A percentile compares a stretch with the other conserved stretches of the same genome.
phyloP scores from a whole-genome alignment of 2,113 vertebrate species.

The Ochotona curzoniae region DNA sequence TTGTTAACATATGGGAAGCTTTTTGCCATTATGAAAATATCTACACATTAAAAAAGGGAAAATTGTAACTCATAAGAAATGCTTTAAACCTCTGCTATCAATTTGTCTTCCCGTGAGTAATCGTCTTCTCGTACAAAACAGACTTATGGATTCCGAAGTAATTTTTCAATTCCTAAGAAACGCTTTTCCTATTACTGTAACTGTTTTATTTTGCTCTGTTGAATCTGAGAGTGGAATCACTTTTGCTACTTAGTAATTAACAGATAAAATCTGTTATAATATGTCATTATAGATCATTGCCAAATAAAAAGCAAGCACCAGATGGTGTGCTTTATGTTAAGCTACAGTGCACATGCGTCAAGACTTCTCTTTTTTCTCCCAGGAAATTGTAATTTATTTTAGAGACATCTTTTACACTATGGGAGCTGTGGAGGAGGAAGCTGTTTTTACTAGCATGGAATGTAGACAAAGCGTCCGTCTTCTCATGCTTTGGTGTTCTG shows the following conservation, averaged over 20 bases:
- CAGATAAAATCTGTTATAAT: conserved; percentile 70
- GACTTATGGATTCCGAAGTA: not conserved
- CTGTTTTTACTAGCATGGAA: conserved; percentile 7
- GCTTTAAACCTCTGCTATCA: not conserved
- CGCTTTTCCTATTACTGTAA: conserved; percentile 7
- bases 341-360: conserved; percentile 50
- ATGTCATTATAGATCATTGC: conserved; percentile 75
- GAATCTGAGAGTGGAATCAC: conserved; percentile 54
- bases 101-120: conserved; percentile 4
- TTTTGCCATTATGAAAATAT: not conserved
- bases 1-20: not conserved
- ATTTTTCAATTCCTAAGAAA: conserved; percentile 55
- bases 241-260: conserved; percentile 79
- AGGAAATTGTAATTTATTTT: conserved; percentile 69
- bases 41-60: conserved; percentile 23
- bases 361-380: not conserved
- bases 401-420: conserved; percentile 13
- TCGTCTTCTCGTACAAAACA: not conserved
- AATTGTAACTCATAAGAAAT: not conserved
- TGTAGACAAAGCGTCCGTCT: not conserved
- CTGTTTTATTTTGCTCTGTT: conserved; percentile 64
- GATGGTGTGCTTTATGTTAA: conserved; percentile 76
- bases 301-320: conserved; percentile 73
- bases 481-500: not conserved
- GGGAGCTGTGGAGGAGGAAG: not conserved